Conservation (phyloP, 2,797 vertebrate species). For the Rhabdophis nuchalis region DNA sequence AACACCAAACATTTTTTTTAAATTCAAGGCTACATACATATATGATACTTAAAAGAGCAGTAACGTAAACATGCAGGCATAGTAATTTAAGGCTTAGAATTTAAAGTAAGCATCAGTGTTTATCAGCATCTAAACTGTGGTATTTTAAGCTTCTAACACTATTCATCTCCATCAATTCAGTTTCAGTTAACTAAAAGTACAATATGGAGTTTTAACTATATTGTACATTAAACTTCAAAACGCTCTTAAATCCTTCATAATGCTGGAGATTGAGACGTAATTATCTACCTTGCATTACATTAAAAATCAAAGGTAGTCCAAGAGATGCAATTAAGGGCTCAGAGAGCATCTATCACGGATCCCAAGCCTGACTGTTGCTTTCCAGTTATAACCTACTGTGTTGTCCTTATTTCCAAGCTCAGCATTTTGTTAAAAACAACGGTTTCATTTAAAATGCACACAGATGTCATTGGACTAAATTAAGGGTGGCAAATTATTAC, state of each 20-base stretch:
- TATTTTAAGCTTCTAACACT: conserved; percentile 15
- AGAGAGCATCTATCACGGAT: neutral
- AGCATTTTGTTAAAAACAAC: neutral
- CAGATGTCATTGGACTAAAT: neutral
- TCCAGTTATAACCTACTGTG: neutral
- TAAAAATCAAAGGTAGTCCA: neutral
- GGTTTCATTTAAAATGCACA: neutral
- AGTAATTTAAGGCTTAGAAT: conserved; percentile 16
- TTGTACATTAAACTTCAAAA: neutral
- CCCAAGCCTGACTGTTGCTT: neutral
- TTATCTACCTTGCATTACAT: neutral
- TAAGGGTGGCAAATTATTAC: neutral
- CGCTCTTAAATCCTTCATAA: neutral
- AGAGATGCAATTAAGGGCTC: neutral
- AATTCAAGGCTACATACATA: neutral
- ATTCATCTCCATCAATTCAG: neutral
- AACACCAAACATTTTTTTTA: neutral
- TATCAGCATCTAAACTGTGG: neutral
- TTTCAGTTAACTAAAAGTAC: neutral
- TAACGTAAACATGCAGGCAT: neutral
- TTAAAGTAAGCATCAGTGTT: conserved; percentile 7
- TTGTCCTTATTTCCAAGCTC: neutral
- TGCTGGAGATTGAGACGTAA: neutral
- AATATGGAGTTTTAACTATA: neutral
- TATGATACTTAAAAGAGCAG: conserved; percentile 9